Percentiles rank a stretch among this genome's conserved stretches.
Evolutionary conservation across 2,888 invertebrate genomes (phyloP).

Genomic region (Drosophila neotestacea): DNA sequence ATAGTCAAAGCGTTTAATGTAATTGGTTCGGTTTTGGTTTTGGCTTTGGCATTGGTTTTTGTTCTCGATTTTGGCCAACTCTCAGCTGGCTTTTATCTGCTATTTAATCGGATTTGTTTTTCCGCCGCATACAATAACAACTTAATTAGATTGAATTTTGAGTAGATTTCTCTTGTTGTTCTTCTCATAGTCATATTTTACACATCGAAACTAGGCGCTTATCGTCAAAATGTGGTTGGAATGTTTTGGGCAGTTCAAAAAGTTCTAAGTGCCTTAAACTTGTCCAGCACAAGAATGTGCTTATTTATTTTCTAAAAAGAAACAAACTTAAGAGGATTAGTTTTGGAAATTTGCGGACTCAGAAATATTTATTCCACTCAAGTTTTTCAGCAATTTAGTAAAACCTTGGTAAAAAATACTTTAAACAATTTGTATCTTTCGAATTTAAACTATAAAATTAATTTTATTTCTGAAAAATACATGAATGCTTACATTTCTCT

Average conservation of each 20-base stretch:
- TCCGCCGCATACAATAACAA: slow-evolving; percentile 67
- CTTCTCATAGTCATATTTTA: slow-evolving; percentile 60
- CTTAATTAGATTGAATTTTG: slow-evolving; percentile 77
- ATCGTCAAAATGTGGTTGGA: slow-evolving; percentile 21
- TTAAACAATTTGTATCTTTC: no score
- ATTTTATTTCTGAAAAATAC: no score
- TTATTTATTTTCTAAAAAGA: neutral
- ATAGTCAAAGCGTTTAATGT: slow-evolving; percentile 72
- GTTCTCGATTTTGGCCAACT: slow-evolving; percentile 28
- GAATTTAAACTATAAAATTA: no score
- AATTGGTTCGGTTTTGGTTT: slow-evolving; percentile 67
- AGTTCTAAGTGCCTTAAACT: slow-evolving; percentile 5
- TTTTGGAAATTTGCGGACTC: no score
- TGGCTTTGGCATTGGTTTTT: slow-evolving; percentile 25
- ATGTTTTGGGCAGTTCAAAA: slow-evolving; percentile 24
- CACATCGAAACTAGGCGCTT: slow-evolving; percentile 45
- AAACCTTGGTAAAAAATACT: no score
- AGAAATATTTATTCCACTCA: neutral
- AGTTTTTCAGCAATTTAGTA: neutral
- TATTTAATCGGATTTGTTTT: slow-evolving; percentile 72
- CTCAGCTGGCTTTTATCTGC: slow-evolving; percentile 50
- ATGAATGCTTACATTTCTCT: no score
- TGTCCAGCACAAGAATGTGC: neutral
- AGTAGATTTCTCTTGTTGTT: slow-evolving; percentile 29
- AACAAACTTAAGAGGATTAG: neutral